These are phyloP conservation scores for Meriones unguiculatus DNA, from an alignment of 2,113 vertebrate species.

Conservation along the genomic window DNA sequence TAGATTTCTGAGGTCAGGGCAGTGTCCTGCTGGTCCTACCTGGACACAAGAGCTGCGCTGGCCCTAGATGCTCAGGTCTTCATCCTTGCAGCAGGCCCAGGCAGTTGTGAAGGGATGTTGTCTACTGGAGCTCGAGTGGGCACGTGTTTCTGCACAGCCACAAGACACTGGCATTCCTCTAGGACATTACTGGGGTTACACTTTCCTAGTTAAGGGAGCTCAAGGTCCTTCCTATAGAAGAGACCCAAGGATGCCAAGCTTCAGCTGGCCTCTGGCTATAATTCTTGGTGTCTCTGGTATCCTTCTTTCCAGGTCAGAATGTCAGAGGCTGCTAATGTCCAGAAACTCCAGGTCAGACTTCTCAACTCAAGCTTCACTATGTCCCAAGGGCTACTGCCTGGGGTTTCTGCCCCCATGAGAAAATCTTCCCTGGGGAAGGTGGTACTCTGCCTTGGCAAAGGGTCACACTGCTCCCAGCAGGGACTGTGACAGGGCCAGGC, in stretches of 20 bases:
- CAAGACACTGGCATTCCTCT: not conserved
- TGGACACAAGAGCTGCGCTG: not conserved
- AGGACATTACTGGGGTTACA: not conserved
- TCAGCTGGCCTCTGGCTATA: not conserved
- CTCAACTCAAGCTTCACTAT: rapidly evolving
- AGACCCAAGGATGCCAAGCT: not conserved
- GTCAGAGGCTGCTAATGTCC: not conserved
- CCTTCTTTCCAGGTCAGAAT: not conserved
- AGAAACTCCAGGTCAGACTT: not conserved
- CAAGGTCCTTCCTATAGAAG: not conserved
- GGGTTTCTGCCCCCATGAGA: not conserved
- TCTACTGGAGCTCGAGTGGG: not conserved
- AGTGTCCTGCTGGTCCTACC: no score
- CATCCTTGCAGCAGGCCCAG: rapidly evolving
- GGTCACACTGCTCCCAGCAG: not conserved
- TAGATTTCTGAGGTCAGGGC: not conserved
- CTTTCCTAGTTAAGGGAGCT: not conserved
- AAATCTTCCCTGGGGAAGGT: not conserved
- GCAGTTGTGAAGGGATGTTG: not conserved
- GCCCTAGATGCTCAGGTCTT: not conserved
- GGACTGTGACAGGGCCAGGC: not conserved
- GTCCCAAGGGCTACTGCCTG: not conserved
- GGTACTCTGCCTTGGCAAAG: not conserved
- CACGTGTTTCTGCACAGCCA: not conserved
- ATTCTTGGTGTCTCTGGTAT: not conserved